Conservation (phyloP, 2,797 vertebrate species). For the Spinus olivaceus region DNA sequence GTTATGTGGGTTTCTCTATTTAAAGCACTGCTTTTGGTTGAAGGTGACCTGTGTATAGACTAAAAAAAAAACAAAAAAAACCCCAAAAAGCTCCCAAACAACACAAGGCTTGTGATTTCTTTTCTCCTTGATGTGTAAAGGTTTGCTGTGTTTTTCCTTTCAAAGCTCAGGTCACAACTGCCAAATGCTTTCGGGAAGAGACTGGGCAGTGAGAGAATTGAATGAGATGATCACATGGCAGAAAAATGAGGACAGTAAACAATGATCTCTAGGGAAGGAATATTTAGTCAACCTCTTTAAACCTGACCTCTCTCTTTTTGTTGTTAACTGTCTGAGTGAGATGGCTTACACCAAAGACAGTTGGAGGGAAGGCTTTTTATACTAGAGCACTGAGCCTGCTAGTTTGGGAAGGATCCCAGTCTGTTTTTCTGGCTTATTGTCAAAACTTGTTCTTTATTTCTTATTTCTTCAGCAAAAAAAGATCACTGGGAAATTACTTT, state of each 20-base stretch:
- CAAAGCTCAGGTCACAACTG: constrained; percentile 1
- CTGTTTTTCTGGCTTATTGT: background rate
- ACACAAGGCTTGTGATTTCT: background rate
- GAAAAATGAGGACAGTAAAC: constrained; percentile 64
- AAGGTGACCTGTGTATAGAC: background rate
- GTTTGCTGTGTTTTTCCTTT: constrained; percentile 51
- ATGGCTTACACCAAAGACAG: background rate
- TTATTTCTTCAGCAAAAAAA: background rate
- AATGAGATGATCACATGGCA: constrained; percentile 53
- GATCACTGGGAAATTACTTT: background rate
- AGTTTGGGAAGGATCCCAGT: background rate
- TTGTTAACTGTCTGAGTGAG: background rate
- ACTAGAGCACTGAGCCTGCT: background rate
- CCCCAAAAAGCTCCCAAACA: background rate
- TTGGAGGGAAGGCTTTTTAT: background rate
- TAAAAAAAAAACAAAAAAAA: background rate
- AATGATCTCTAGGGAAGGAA: constrained; percentile 51
- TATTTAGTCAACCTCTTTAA: constrained; percentile 41
- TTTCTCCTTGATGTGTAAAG: background rate
- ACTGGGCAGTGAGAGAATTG: constrained; percentile 38
- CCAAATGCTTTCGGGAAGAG: constrained; percentile 45
- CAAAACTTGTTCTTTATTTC: constrained; percentile 32
- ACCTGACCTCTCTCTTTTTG: constrained; percentile 12
- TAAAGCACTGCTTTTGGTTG: background rate
- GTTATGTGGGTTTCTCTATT: background rate